Evolutionary conservation across 1,140 invertebrate species (phyloP), one percentile per base, ranked within the genome.

Genomic region (Bombyx mori): DNA sequence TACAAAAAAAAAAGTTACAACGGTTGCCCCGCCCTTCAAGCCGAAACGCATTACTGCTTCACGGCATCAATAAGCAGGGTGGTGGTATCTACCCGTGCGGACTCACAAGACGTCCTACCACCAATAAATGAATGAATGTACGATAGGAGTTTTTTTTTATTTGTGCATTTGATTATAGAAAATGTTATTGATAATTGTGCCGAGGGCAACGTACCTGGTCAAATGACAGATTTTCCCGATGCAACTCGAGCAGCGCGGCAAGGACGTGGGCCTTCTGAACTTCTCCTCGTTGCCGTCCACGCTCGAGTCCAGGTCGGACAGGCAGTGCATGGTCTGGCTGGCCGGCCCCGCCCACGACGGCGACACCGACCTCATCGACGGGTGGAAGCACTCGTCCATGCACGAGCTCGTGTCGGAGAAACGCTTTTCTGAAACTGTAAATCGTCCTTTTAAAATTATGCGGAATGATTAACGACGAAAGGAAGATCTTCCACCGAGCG

Each of bases 181-280:
- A 18, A 18, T 18, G 12, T 18, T 18, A 18, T 18, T 18, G 12
- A 5, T 35, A 35, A 35, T 5, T 35, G 26, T 1, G 26, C 1
- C 26, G 2, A 35, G 26, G 26, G 2, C 26, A 35, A 35, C 26
- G 26, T 61, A 86, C 83, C 83, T 85, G 1, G 90, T 91, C 9
- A 91, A 88, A 56, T 90, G 89, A 46, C 92, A 92, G 44, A 94
- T 88, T 75, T 94, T 94, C 61, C 92, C 92, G 71, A 94, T 93
- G 67, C 93, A 95, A 69, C 92, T 94, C 56, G 92, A 89, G 75
- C 93, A 94, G 52, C 93, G 83, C 42, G 93, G 92, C 54, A 94
- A 75, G 0, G 89, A 82, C 0, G 81, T 84, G 0, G 84, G 84
- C 45, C 84, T 61, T 8, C 82, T 51, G 64, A 76, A 75, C 66